phyloP scores from a whole-genome alignment of 2,113 vertebrate genomes.

The Macroglossus sobrinus region DNA sequence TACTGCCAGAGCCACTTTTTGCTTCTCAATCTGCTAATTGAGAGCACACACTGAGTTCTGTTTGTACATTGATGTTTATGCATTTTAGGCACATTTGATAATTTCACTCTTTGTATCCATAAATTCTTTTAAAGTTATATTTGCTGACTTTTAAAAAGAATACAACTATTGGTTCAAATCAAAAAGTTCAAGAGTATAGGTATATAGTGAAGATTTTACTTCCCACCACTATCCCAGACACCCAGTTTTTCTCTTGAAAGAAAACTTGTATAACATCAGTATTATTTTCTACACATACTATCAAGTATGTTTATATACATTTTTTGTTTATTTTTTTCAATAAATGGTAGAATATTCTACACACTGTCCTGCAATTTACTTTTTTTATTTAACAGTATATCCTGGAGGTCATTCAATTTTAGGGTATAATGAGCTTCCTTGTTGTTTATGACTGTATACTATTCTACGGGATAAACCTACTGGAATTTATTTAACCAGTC shows the following conservation, averaged over 20 bases:
- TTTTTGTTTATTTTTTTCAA: not conserved
- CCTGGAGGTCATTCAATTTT: not conserved
- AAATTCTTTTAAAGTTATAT: constrained; percentile 4
- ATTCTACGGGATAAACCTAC: not conserved
- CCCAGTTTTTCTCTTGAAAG: not conserved
- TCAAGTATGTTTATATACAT: not conserved
- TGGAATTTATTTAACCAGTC: not conserved
- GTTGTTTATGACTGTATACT: not conserved
- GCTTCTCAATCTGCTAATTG: not conserved
- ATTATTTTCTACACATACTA: not conserved
- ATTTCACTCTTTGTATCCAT: not conserved
- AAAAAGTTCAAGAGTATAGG: not conserved
- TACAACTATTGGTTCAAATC: not conserved
- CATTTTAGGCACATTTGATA: not conserved
- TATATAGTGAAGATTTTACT: not conserved
- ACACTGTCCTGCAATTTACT: not conserved
- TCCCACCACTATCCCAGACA: not conserved
- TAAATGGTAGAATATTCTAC: not conserved
- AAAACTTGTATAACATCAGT: not conserved
- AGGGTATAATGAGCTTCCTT: not conserved
- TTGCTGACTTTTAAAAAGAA: not conserved
- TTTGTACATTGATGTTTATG: not conserved
- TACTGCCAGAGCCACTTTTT: not conserved
- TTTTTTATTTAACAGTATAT: not conserved
- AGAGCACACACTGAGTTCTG: not conserved